These are phyloP conservation scores for Netelia fuscicornis DNA, from an alignment of 2,888 invertebrate species.

Conservation along the genomic window DNA sequence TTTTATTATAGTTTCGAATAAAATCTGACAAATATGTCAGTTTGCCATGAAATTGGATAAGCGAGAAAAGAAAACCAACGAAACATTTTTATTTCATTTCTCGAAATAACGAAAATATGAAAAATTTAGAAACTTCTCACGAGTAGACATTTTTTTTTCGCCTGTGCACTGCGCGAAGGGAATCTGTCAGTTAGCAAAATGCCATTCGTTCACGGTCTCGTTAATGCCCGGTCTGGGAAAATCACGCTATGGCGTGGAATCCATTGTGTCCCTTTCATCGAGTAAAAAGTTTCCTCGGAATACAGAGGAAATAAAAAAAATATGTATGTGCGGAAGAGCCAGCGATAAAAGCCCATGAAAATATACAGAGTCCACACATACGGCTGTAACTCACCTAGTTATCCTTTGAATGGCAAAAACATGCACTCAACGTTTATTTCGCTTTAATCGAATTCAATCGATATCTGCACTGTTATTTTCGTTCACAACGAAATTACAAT, in stretches of 20 bases:
- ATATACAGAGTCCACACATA: neutral
- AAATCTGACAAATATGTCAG: too few species aligned
- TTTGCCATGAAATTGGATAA: too few species aligned
- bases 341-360: slow-evolving; percentile 27
- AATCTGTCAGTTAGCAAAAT: neutral
- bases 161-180: neutral
- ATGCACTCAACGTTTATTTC: neutral
- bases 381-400: slow-evolving; percentile 39
- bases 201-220: neutral
- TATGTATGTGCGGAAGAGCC: slow-evolving; percentile 2
- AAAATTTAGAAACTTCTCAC: neutral
- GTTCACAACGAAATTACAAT: neutral
- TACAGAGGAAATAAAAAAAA: slow-evolving; percentile 1
- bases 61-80: too few species aligned
- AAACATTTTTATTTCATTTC: too few species aligned
- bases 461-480: neutral
- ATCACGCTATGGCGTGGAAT: slow-evolving; percentile 24
- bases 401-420: slow-evolving; percentile 18
- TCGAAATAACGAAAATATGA: neutral
- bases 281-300: slow-evolving; percentile 14
- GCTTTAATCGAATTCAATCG: neutral
- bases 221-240: neutral
- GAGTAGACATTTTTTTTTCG: neutral
- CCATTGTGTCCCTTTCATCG: slow-evolving; percentile 38
- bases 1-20: too few species aligned